phyloP scores from a whole-genome alignment of 2,888 invertebrate genomes.

The Allolobophora icterica region DNA sequence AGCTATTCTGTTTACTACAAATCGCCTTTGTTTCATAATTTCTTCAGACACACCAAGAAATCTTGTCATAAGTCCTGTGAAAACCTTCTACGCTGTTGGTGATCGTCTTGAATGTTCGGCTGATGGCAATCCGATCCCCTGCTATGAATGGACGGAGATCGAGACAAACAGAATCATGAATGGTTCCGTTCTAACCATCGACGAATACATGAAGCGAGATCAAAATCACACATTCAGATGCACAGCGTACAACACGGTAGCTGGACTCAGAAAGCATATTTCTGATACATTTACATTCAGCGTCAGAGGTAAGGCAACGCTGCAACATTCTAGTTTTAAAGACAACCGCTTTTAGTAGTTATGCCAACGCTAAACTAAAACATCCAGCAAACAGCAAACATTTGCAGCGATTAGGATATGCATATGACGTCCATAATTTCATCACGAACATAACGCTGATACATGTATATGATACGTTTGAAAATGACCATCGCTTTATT shows the following conservation, averaged over 20 bases:
- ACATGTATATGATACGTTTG: too few species aligned
- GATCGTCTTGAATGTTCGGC: neutral
- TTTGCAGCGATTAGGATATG: too few species aligned
- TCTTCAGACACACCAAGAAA: neutral
- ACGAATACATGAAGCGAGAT: neutral
- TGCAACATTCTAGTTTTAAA: too few species aligned
- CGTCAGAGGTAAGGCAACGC: neutral
- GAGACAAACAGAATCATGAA: neutral
- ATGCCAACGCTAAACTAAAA: too few species aligned
- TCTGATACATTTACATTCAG: neutral
- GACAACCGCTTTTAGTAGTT: too few species aligned
- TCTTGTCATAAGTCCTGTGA: neutral
- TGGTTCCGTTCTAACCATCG: neutral
- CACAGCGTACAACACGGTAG: neutral
- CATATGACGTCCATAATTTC: too few species aligned
- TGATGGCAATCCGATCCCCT: neutral
- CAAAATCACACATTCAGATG: neutral
- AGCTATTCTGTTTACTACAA: too few species aligned
- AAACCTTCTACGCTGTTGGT: neutral
- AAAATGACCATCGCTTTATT: too few species aligned
- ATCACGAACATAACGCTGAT: too few species aligned
- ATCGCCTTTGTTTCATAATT: too few species aligned
- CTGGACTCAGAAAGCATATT: neutral
- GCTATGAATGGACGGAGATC: neutral
- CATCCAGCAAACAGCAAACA: too few species aligned